Evolutionary conservation across 2,888 invertebrate genomes (phyloP), one percentile per base, ranked within the genome.

Genomic region (Cryptosula pallasiana): DNA sequence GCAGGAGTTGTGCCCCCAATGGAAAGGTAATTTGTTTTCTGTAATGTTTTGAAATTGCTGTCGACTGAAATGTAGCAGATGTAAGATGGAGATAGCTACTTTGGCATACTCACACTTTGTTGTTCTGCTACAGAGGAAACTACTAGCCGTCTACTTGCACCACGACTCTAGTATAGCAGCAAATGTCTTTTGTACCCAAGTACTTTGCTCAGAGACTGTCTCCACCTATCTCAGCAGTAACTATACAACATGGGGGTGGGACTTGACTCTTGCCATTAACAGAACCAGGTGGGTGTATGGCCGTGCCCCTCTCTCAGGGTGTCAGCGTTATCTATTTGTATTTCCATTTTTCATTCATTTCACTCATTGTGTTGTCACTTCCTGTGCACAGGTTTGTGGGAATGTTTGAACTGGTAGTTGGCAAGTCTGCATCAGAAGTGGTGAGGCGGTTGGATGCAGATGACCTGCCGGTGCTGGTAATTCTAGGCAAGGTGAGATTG

Each of bases 211-310:
- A 79, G 95, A 95, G 81, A 91, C 92, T 25, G 92, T 97, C 71
- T 90, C 95, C 80, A 92, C 94, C 82, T 92, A 93, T 74, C 88
- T 99, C 69, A 90, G 91, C 73, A 90, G 90, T 73, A 94, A 95
- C 87, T 98, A 95, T 85, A 88, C 97, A 69, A 89, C 95, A 1
- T 98, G 95, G 90, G 96, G 96, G 73, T 99, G 98, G 98, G 98
- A 98, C 86, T 89, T 97, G 77, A 95, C 97, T 13, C 90, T 90
- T 78, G 91, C 92, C 76, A 89, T 91, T 77, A 97, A 97, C 85
- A 90, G 91, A 83, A 89, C 89, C 79, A 90, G 91, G 92, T 92
- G 83, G n/a, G n/a, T n/a, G n/a, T n/a, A n/a, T n/a, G n/a, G n/a
- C n/a, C n/a, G n/a, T n/a, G n/a, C n/a, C n/a, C n/a, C n/a, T n/a